phyloP scores from a whole-genome alignment of 2,888 invertebrate species.

The Drosophila austrosaltans region DNA sequence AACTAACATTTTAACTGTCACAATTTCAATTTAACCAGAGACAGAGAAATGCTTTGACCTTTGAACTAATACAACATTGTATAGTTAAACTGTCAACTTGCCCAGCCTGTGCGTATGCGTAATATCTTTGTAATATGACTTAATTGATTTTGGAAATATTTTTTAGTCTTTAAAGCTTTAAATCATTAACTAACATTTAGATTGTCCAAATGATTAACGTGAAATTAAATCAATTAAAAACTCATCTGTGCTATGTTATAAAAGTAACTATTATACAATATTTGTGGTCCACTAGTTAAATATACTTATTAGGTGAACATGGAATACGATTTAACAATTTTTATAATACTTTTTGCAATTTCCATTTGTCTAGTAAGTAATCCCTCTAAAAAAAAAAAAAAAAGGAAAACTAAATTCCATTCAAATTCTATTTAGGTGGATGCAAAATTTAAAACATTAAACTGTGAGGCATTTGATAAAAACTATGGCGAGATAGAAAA shows the following conservation, averaged over 20 bases:
- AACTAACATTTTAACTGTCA: conserved; percentile 48
- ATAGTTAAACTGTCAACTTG: background rate
- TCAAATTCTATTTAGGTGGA: background rate
- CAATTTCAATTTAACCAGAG: conserved; percentile 42
- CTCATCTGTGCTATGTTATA: background rate
- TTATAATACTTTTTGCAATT: background rate
- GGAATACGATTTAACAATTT: background rate
- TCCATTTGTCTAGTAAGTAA: background rate
- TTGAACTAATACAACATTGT: background rate
- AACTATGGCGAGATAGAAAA: background rate
- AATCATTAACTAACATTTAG: too few species aligned
- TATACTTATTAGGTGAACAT: background rate
- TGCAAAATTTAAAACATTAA: background rate
- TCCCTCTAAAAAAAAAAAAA: background rate
- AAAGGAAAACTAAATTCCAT: too few species aligned
- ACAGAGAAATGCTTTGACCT: conserved; percentile 20
- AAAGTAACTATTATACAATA: background rate
- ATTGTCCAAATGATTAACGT: background rate
- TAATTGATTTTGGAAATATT: too few species aligned
- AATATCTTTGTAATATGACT: background rate
- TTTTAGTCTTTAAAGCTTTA: too few species aligned
- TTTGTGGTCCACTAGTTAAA: too few species aligned
- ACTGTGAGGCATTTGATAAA: background rate
- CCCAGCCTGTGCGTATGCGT: background rate
- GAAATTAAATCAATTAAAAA: background rate